Evolutionary conservation across 2,113 vertebrate species (phyloP).

Genomic region (Ailurus styani): DNA sequence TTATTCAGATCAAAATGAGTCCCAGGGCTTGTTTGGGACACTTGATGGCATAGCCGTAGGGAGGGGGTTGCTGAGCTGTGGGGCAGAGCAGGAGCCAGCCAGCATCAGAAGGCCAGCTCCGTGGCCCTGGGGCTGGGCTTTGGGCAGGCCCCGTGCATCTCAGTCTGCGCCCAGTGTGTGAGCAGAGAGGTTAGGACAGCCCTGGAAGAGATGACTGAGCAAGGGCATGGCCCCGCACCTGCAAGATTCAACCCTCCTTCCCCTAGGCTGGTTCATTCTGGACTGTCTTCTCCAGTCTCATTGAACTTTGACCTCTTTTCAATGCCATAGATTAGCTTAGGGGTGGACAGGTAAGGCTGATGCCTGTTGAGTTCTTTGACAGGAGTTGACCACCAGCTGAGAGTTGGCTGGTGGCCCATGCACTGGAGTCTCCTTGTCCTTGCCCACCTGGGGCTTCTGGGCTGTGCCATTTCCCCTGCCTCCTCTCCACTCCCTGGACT

Average conservation of each 20-base stretch:
- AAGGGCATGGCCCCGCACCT: not conserved
- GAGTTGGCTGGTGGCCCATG: not conserved
- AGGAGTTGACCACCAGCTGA: not conserved
- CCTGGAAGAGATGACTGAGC: not conserved
- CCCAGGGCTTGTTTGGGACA: not conserved
- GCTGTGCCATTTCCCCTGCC: no score
- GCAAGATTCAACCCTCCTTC: no score
- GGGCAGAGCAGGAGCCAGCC: not conserved
- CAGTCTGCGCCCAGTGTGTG: not conserved
- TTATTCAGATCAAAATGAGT: not conserved
- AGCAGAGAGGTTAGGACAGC: not conserved
- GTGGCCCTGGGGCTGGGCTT: not conserved
- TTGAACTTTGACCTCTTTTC: not conserved
- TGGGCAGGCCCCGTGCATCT: no score
- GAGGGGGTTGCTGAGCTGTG: not conserved
- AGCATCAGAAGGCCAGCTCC: not conserved
- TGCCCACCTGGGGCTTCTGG: not conserved
- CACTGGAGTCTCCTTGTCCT: not conserved
- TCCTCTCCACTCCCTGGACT: no score
- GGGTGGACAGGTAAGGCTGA: not conserved
- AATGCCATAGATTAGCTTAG: not conserved
- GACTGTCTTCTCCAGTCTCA: not conserved
- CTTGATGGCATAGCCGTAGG: not conserved
- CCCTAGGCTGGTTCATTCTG: no score
- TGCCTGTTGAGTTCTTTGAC: not conserved